A percentile compares a stretch with the other conserved stretches of the same genome.
phyloP scores from a whole-genome alignment of 2,888 invertebrate genomes.

The Ornithoptera alexandrae region DNA sequence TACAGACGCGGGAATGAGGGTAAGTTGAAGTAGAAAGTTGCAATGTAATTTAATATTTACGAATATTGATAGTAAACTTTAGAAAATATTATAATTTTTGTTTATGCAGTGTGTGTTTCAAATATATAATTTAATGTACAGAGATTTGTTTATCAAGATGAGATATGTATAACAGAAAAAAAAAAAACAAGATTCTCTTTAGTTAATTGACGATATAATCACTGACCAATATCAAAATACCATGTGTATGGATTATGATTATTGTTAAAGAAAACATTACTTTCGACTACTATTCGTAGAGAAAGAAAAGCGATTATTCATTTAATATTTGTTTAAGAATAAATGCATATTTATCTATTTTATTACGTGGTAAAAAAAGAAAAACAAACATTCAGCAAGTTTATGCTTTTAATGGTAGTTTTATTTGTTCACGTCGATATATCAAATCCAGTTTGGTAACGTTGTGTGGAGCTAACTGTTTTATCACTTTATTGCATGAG shows the following conservation, averaged over 20 bases:
- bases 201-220: no score
- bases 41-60: conserved; percentile 76
- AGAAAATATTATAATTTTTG: neutral
- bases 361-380: conserved; percentile 48
- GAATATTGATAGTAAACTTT: neutral
- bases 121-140: neutral
- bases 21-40: conserved; percentile 68
- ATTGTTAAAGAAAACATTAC: no score
- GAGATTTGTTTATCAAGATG: neutral
- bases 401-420: conserved; percentile 70
- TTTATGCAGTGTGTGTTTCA: neutral
- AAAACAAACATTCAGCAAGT: conserved; percentile 69
- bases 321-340: neutral
- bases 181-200: neutral
- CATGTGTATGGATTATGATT: no score
- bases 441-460: conserved; percentile 64
- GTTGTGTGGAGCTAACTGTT: conserved; percentile 72
- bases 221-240: no score
- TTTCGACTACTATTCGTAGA: no score
- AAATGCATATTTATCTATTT: conserved; percentile 36
- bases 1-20: conserved; percentile 60
- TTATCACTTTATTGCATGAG: conserved; percentile 79
- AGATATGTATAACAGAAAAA: neutral
- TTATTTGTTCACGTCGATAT: conserved; percentile 74
- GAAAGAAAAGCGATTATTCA: no score